Conservation (phyloP, 2,113 vertebrate genomes). For the Baryphthengus martii region DNA sequence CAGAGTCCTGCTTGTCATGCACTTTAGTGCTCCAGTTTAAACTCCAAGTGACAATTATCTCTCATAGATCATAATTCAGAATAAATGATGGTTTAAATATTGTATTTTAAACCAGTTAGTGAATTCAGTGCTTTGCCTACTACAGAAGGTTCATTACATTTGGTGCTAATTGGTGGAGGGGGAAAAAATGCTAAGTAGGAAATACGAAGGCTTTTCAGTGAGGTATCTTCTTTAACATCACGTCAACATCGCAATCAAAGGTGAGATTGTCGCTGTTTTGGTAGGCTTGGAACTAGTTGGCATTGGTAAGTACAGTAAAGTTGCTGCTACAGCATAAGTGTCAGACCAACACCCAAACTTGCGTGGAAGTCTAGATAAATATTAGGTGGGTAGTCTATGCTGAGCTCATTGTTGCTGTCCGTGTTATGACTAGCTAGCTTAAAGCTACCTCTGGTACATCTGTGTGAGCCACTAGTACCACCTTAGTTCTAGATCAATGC, state of each 20-base stretch:
- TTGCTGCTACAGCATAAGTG: neutral
- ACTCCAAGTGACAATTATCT: neutral
- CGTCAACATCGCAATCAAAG: neutral
- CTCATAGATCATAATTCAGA: neutral
- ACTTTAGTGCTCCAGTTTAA: neutral
- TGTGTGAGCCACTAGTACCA: fast-evolving
- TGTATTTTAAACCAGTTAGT: neutral
- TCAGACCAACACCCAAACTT: neutral
- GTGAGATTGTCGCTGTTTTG: neutral
- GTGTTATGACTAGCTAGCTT: neutral
- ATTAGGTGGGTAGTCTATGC: neutral
- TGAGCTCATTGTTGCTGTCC: neutral
- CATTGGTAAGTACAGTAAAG: neutral
- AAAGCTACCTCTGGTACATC: neutral
- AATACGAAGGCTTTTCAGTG: neutral
- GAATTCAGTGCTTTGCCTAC: neutral
- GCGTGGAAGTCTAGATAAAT: neutral
- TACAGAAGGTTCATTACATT: neutral
- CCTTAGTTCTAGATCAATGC: neutral
- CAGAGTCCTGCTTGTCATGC: neutral
- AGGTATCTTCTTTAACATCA: neutral
- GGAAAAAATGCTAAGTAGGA: neutral
- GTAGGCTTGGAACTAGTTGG: neutral
- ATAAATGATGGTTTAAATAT: neutral
- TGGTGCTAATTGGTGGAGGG: neutral